Evolutionary conservation across 2,888 invertebrate species (phyloP).

Genomic region (Nomada goodeniana): DNA sequence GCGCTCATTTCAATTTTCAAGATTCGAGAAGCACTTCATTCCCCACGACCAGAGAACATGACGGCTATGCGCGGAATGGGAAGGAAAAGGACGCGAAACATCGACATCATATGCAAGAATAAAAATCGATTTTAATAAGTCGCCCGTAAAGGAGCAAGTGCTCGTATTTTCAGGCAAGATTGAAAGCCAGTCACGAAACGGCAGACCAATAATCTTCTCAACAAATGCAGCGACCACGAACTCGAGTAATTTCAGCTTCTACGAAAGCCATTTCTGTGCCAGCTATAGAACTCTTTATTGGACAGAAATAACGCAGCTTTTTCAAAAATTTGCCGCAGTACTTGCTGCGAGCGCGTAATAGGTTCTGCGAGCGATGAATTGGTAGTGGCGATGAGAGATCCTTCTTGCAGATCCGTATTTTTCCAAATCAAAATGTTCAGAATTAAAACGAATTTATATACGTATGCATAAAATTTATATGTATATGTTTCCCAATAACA

Average conservation of each 20-base stretch:
- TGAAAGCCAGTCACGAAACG: conserved; percentile 25
- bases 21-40: conserved; percentile 1
- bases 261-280: conserved; percentile 3
- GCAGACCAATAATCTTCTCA: conserved; percentile 12
- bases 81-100: conserved; percentile 12
- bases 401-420: no score
- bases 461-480: no score
- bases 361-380: neutral
- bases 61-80: neutral
- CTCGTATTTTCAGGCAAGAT: conserved; percentile 36
- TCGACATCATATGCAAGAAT: conserved; percentile 12
- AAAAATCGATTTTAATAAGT: conserved; percentile 54
- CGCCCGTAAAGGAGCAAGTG: conserved; percentile 25
- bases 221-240: conserved; percentile 1
- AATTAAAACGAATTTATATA: no score
- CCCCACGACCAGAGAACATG: neutral
- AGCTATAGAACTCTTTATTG: neutral
- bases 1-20: conserved; percentile 25
- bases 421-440: no score
- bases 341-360: neutral
- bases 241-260: conserved; percentile 24
- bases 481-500: no score
- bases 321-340: neutral
- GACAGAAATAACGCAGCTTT: neutral
- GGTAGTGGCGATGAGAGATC: no score